Percentiles rank a stretch among this genome's conserved stretches.
Evolutionary conservation across 2,888 invertebrate species (phyloP).

Genomic region (Bellardia pandia): DNA sequence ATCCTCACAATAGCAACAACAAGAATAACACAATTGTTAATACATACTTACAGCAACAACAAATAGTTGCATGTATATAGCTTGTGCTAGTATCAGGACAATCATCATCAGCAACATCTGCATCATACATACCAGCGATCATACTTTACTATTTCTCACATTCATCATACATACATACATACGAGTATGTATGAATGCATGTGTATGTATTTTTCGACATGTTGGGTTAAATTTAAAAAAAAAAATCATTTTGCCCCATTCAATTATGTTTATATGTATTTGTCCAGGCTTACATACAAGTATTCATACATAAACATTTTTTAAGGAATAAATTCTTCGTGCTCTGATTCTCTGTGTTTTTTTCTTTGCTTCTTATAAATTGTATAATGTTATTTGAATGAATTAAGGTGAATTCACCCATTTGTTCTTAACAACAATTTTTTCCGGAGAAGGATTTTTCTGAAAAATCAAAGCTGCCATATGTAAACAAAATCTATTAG

Average conservation of each 20-base stretch:
- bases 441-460: no score
- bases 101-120: constrained; percentile 52
- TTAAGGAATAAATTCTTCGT: constrained; percentile 42
- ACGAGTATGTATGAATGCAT: not conserved
- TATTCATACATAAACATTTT: constrained; percentile 39
- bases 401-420: not conserved
- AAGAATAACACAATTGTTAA: constrained; percentile 5
- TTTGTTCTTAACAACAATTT: no score
- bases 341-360: not conserved
- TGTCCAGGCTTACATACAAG: constrained; percentile 13
- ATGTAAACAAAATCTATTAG: no score
- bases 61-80: not conserved
- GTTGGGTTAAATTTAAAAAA: not conserved
- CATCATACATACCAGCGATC: constrained; percentile 18
- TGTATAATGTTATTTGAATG: constrained; percentile 18
- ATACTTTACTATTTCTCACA: not conserved
- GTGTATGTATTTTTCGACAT: not conserved
- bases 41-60: constrained; percentile 22
- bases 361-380: not conserved
- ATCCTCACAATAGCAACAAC: constrained; percentile 25
- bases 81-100: constrained; percentile 36
- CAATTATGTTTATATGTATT: constrained; percentile 25
- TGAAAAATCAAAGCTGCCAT: no score
- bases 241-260: constrained; percentile 23
- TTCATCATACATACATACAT: not conserved